Conservation (phyloP, 1,140 invertebrate species). For the Helicoverpa armigera region DNA sequence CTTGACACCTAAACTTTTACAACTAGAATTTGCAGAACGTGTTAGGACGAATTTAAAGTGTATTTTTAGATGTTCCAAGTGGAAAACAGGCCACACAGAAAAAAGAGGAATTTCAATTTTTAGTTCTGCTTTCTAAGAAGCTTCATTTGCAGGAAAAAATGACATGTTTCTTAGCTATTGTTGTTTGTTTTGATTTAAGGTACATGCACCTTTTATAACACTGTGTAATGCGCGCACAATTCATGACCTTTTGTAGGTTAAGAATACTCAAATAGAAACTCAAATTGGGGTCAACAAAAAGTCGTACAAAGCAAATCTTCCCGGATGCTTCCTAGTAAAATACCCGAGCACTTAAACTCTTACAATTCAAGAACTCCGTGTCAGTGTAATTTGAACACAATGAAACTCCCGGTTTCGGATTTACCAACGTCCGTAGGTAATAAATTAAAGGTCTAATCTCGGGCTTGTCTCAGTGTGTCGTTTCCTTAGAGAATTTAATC, state of each 20-base stretch:
- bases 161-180: too few species aligned
- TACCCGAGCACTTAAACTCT: not conserved
- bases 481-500: not conserved
- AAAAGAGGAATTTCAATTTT: too few species aligned
- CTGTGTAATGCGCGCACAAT: too few species aligned
- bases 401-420: constrained; percentile 21
- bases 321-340: not conserved
- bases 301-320: not conserved
- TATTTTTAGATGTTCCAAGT: not conserved
- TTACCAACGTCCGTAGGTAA: constrained; percentile 16
- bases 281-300: too few species aligned
- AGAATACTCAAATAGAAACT: too few species aligned
- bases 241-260: too few species aligned
- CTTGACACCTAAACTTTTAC: constrained; percentile 1
- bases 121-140: too few species aligned
- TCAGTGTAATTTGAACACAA: constrained; percentile 44
- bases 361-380: constrained; percentile 39
- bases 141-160: too few species aligned
- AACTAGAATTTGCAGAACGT: not conserved
- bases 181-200: too few species aligned
- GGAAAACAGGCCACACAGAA: not conserved
- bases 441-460: constrained; percentile 47
- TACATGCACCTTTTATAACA: too few species aligned
- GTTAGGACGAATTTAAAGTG: not conserved
- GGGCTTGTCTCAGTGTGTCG: constrained; percentile 24